Conservation (phyloP, 2,113 vertebrate species). For the Spea bombifrons region DNA sequence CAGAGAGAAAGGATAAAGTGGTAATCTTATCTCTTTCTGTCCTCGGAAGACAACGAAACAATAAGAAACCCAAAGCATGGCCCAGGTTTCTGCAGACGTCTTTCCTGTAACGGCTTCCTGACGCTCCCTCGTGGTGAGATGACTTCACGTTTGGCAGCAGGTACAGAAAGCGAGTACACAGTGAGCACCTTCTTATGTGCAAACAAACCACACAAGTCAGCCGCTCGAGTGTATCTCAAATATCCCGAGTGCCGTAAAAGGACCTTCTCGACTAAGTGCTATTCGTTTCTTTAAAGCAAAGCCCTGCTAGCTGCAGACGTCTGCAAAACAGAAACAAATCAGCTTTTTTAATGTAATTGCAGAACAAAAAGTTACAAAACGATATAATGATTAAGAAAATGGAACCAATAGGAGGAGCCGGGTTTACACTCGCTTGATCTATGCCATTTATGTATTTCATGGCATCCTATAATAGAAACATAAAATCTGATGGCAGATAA, state of each 20-base stretch:
- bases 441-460: no score
- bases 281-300: no score
- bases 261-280: no score
- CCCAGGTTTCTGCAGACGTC: not conserved
- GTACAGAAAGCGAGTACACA: not conserved
- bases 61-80: not conserved
- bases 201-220: slow-evolving; percentile 13
- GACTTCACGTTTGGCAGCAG: slow-evolving; percentile 31
- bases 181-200: slow-evolving; percentile 3
- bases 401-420: no score
- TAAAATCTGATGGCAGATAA: no score
- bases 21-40: slow-evolving; percentile 26
- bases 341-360: no score
- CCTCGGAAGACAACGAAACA: not conserved
- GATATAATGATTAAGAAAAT: no score
- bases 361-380: no score
- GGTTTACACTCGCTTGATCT: no score
- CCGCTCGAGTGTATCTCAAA: not conserved
- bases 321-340: no score
- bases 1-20: slow-evolving; percentile 19
- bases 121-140: not conserved
- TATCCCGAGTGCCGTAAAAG: not conserved
- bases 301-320: no score
- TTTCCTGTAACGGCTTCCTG: slow-evolving; percentile 2
- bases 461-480: no score